Percentiles rank a stretch among this genome's conserved stretches.
These are phyloP conservation scores for Anabas testudineus DNA, from an alignment of 2,797 vertebrate genomes.

Conservation along the genomic window DNA sequence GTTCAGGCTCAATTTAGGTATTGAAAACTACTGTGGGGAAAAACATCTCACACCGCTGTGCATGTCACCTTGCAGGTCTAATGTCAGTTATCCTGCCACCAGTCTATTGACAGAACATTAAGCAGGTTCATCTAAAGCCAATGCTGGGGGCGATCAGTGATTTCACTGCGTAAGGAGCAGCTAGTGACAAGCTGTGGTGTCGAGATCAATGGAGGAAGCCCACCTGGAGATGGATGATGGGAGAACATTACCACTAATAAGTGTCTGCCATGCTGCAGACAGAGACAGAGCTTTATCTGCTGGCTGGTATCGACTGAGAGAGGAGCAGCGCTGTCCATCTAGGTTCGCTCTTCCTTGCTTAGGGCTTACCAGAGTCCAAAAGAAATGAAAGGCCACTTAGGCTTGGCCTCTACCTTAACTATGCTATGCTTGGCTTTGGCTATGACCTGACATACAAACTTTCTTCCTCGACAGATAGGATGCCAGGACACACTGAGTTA, in stretches of 20 bases:
- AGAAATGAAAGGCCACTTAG: slow-evolving; percentile 35
- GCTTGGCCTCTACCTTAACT: slow-evolving; percentile 8
- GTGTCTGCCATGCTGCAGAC: slow-evolving; percentile 69
- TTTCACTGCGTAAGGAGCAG: slow-evolving; percentile 42
- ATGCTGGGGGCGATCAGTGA: slow-evolving; percentile 42
- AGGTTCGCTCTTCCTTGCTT: slow-evolving; percentile 30
- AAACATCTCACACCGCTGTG: slow-evolving; percentile 27
- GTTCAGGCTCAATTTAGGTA: slow-evolving; percentile 19
- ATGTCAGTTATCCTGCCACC: slow-evolving; percentile 9
- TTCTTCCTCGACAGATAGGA: neutral
- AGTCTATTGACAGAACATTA: slow-evolving; percentile 64
- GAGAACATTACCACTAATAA: slow-evolving; percentile 79
- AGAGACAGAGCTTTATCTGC: slow-evolving; percentile 66
- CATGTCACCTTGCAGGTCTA: slow-evolving; percentile 26
- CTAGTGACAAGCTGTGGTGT: slow-evolving; percentile 58
- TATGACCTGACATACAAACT: neutral
- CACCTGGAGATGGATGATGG: slow-evolving; percentile 79
- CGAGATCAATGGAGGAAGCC: slow-evolving; percentile 77
- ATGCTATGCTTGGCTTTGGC: no score
- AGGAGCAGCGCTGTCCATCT: slow-evolving; percentile 62
- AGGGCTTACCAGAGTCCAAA: slow-evolving; percentile 23
- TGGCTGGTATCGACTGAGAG: slow-evolving; percentile 73
- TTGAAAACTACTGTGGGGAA: slow-evolving; percentile 14
- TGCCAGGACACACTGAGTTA: neutral
- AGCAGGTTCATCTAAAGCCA: slow-evolving; percentile 42